Base-by-base conservation (phyloP, 2,888 invertebrate species). In the Brenthis ino region DNA sequence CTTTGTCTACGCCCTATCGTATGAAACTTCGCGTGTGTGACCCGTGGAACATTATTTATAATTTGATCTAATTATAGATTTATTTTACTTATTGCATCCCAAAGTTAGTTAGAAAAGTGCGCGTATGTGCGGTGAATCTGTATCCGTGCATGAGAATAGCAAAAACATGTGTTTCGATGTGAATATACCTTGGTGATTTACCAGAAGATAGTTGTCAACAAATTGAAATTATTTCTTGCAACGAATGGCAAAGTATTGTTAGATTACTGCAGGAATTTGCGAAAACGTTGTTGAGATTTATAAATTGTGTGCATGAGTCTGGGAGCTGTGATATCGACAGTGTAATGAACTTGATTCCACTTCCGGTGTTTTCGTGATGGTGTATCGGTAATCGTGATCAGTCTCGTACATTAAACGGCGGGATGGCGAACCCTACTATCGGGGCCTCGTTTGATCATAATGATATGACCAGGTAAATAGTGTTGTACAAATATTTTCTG, bases 371-470 rank as follows among this genome's bases (percentile, higher is more conserved):
- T 55, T 72, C 76, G 80, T 77, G 76, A 89, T 88, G 88, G 81
- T 78, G 81, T 82, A 79, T 79, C 83, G 87, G 82, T 86, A 77
- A 76, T 72, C 75, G 68, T 78, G 76, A 75, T 77, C 74, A 77
- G 68, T 68, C 66, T 71, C 74, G 76, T 74, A 77, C 81, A 76
- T 79, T 80, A 79, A 77, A 78, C 70, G 70, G 58, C 82, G 83
- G 82, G 75, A 93, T 93, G 92, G 90, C 92, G 80, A 91, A 88
- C 80, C 86, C 91, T 75, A 85, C 87, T 71, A 95, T 95, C 92
- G 95, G 95, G 85, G 94, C 94, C 81, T 93, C 95, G 68, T 96
- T 96, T 85, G 95, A 96, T 88, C 95, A 95, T 77, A 94, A 94
- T 90, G 95, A 95, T 82, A 95, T 94, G 91, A 93, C 94, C 86